Evolutionary conservation across 2,113 vertebrate genomes (phyloP), one percentile per base, ranked within the genome.

Genomic region (Pygoscelis adeliae): DNA sequence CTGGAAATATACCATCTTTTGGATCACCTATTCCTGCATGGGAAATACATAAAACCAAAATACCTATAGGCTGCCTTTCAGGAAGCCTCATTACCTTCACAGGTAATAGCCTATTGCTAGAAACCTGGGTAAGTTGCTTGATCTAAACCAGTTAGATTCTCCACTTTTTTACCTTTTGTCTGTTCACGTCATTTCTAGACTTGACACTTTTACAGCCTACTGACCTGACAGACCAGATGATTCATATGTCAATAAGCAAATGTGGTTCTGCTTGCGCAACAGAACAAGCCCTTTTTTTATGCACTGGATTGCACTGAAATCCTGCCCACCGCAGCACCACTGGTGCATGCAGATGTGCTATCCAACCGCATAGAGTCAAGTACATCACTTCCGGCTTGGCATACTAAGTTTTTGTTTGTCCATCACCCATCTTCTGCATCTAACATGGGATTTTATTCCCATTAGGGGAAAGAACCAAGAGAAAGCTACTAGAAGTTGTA

Each of bases 321-420:
- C n/a, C 83, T 42, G 30, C 73, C 32, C 50, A 8, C n/a, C 2
- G 1, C 53, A 40, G 66, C 69, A 29, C 36, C 67, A 5, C 11
- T 2, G 36, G 15, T 13, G 8, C 55, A 27, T 2, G 7, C 8
- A 23, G 29, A 11, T 6, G 19, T 42, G 62, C 25, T 29, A 9
- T 3, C 32, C 61, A 53, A 15, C 56, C 30, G 29, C 11, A 15
- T 26, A 12, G 40, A 70, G 34, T 5, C 59, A 47, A 21, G 25
- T 2, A 10, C 25, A 27, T 20, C 46, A 21, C 67, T 30, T 9
- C n/a, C 34, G 5, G 1, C 42, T 21, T 3, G 17, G 17, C 0
- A 70, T 42, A 42, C 20, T 19, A 11, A 9, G 15, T 10, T 25
- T 55, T 11, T 56, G 27, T 32, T 47, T 36, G 63, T 56, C 36